phyloP scores from a whole-genome alignment of 2,113 vertebrate species.

The Clupea harengus region DNA sequence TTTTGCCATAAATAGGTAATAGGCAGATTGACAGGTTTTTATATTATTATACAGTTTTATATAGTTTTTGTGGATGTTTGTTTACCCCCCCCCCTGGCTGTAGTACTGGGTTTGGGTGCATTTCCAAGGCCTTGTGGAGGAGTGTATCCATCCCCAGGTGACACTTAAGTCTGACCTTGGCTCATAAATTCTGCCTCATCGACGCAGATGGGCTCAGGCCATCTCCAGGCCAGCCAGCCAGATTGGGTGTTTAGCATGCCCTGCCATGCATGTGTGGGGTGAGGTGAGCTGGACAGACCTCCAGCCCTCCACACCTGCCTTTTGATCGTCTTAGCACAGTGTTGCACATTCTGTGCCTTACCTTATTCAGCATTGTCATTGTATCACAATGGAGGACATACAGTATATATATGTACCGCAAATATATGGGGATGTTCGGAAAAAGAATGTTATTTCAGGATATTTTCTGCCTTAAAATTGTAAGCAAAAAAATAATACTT shows the following conservation, averaged over 20 bases:
- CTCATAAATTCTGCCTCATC: constrained; percentile 43
- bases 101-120: constrained; percentile 36
- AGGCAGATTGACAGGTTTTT: neutral
- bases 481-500: neutral
- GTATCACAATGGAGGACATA: neutral
- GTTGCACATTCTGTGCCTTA: neutral
- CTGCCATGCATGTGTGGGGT: neutral
- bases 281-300: neutral
- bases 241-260: neutral
- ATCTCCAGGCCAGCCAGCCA: neutral
- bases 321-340: neutral
- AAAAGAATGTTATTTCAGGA: neutral
- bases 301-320: neutral
- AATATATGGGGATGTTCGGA: neutral
- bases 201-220: constrained; percentile 19
- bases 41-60: neutral
- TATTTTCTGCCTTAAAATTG: neutral
- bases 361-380: neutral
- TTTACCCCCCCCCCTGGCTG: neutral
- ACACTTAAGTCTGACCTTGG: constrained; percentile 33
- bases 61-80: neutral
- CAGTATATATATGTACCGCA: neutral
- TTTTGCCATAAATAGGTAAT: neutral
- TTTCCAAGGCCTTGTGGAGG: constrained; percentile 41
- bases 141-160: constrained; percentile 39